Evolutionary conservation across 2,888 invertebrate genomes (phyloP).

Genomic region (Drosophila barbarae): DNA sequence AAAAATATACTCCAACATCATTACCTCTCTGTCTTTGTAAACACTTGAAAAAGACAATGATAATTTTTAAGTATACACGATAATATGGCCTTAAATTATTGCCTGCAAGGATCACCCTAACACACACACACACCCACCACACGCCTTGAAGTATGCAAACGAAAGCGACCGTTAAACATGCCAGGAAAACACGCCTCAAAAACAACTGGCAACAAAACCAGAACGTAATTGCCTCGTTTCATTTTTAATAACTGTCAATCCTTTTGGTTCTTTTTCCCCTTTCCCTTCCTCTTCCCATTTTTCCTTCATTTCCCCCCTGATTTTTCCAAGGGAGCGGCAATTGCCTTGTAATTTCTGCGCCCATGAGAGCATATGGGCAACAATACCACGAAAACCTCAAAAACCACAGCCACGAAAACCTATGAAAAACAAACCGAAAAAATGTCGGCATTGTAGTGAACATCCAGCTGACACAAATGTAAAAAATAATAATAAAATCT

Average conservation of each 20-base stretch:
- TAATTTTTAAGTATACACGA: conserved; percentile 8
- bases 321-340: conserved; percentile 57
- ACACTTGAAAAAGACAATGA: conserved; percentile 3
- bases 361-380: conserved; percentile 19
- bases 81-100: neutral
- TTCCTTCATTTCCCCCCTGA: neutral
- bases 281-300: neutral
- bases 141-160: conserved; percentile 45
- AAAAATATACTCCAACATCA: neutral
- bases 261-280: conserved; percentile 47
- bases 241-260: conserved; percentile 74
- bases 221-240: conserved; percentile 71
- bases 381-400: conserved; percentile 37
- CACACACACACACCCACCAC: conserved; percentile 5
- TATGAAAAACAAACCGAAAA: conserved; percentile 34
- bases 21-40: neutral
- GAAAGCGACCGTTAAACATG: conserved; percentile 63
- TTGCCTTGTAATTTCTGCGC: conserved; percentile 61
- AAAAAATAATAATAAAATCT: neutral
- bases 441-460: conserved; percentile 21
- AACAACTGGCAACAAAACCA: conserved; percentile 52
- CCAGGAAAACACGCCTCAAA: conserved; percentile 57
- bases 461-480: neutral
- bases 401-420: conserved; percentile 25
- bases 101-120: conserved; percentile 14